Base-by-base conservation (phyloP, 2,797 vertebrate genomes). In the Protonibea diacanthus region DNA sequence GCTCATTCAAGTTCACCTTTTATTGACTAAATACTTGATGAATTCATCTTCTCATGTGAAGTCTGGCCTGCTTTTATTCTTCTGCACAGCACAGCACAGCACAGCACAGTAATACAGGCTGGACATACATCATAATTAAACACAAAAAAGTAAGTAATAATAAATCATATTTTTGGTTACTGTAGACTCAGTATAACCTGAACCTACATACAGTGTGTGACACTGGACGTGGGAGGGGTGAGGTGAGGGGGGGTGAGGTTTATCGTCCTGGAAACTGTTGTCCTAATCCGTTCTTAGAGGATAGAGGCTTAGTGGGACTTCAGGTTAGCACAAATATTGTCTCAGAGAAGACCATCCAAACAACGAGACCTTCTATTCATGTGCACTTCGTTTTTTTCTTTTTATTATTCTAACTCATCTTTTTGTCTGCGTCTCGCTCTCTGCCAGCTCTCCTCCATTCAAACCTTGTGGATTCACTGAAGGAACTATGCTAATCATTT, bases 281-380 rank as follows among this genome's bases (percentile, higher is more conserved):
- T 88, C 83, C 90, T 94, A 94, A 94, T 94, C 94, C 85, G 86
- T 78, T 91, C 87, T 74, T 79, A 94, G 90, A 88, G 91, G 88
- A 92, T 84, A 91, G 86, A 91, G 91, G 93, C 89, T 94, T 94
- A 94, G 86, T 71, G 79, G 65, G 85, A 86, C 82, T 74, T 84
- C 82, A 85, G 76, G 76, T 85, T 90, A 38, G 83, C 42, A 84
- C 77, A 83, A 72, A 71, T 74, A 74, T 69, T 65, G 55, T 38
- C 62, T 76, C 27, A 40, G 27, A 75, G 58, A 74, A 40, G 38
- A 51, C 9, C 66, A 51, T 66, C 38, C 25, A 66, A 74, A 81
- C 55, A 29, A 64, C 44, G 10, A 47, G 10, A 61, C 21, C 2
- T 55, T 58, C 2, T 49, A 5, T 52, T 47, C 2, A 47, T 44